These are phyloP conservation scores for Smithornis capensis DNA, from an alignment of 2,113 vertebrate species.

Conservation along the genomic window DNA sequence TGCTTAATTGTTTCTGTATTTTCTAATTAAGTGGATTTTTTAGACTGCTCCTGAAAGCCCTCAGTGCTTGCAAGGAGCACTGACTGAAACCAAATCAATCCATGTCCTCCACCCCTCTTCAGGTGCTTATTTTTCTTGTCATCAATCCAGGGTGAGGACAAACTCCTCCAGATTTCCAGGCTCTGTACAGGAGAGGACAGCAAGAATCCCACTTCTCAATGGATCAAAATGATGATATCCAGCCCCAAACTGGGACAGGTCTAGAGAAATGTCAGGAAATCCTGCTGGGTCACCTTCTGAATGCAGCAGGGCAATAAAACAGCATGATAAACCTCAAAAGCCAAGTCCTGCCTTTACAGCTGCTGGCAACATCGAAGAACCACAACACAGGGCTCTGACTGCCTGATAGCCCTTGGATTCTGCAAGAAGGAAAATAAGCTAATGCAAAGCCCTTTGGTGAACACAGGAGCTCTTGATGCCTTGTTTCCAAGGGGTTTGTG, in stretches of 20 bases:
- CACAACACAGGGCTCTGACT: background rate
- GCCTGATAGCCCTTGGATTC: background rate
- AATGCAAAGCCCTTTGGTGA: background rate
- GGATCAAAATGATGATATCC: background rate
- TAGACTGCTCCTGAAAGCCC: background rate
- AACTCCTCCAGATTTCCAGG: background rate
- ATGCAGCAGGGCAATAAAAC: background rate
- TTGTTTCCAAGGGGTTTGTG: background rate
- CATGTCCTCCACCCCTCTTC: background rate
- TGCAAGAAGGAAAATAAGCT: background rate
- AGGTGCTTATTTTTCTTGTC: background rate
- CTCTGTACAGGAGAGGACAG: background rate
- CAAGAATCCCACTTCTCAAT: background rate
- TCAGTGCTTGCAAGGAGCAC: background rate
- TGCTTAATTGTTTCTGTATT: slow-evolving; percentile 15
- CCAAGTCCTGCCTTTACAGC: background rate
- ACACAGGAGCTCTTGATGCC: background rate
- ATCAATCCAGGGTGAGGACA: background rate
- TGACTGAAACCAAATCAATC: background rate
- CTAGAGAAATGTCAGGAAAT: background rate
- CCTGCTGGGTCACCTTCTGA: background rate
- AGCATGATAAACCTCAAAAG: background rate
- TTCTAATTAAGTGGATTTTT: slow-evolving; percentile 1
- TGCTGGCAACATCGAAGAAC: background rate
- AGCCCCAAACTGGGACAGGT: background rate